Evolutionary conservation across 2,888 invertebrate species (phyloP).

Genomic region (Linnaemya tessellans): DNA sequence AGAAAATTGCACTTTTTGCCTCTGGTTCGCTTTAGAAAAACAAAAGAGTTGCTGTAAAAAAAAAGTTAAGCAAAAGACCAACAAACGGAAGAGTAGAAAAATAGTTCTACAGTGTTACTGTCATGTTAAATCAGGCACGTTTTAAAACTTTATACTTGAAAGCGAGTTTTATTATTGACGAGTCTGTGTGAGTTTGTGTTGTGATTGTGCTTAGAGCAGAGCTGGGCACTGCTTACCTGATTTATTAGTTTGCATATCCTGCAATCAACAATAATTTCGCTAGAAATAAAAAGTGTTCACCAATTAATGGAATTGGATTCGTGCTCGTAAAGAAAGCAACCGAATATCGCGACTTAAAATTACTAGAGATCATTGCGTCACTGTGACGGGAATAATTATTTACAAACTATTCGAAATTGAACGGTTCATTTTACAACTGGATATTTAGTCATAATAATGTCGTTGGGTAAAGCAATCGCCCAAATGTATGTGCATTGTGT

Average conservation of each 20-base stretch:
- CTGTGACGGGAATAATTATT: too few species aligned
- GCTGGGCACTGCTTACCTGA: neutral
- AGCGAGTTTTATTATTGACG: neutral
- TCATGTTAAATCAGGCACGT: slow-evolving; percentile 53
- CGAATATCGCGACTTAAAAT: too few species aligned
- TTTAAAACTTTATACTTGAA: neutral
- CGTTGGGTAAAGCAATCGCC: too few species aligned
- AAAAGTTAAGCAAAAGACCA: slow-evolving; percentile 14
- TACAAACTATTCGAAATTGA: too few species aligned
- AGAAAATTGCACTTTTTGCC: slow-evolving; percentile 56
- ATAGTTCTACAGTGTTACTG: slow-evolving; percentile 36
- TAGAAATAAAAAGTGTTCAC: too few species aligned
- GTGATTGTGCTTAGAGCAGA: neutral
- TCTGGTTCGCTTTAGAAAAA: slow-evolving; percentile 31
- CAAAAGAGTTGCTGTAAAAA: neutral
- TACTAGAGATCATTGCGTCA: too few species aligned
- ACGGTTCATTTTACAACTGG: too few species aligned
- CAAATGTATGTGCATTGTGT: too few species aligned
- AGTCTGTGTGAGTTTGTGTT: neutral
- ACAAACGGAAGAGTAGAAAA: slow-evolving; percentile 21
- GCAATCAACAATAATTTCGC: too few species aligned
- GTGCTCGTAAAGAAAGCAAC: too few species aligned
- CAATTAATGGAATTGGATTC: too few species aligned
- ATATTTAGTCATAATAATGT: too few species aligned
- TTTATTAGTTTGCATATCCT: neutral